These are phyloP conservation scores for Hyles lineata DNA, from an alignment of 2,888 invertebrate genomes.

Conservation along the genomic window DNA sequence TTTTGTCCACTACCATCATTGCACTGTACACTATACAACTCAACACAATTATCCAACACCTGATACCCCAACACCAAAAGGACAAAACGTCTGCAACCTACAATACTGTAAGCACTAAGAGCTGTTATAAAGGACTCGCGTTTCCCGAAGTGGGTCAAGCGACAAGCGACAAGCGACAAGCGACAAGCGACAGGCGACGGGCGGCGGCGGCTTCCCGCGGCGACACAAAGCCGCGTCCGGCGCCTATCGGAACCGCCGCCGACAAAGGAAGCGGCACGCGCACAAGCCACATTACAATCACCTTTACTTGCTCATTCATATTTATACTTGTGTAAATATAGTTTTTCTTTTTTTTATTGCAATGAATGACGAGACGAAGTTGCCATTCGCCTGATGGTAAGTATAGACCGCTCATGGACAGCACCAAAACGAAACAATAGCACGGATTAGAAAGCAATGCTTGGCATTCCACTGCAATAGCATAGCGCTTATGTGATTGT, in stretches of 20 bases:
- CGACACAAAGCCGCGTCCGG: constrained; percentile 23
- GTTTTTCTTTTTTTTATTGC: too few relatives aligned
- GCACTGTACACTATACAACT: too few relatives aligned
- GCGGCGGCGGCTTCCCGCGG: constrained; percentile 24
- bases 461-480: too few relatives aligned
- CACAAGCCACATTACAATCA: background rate
- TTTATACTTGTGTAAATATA: background rate
- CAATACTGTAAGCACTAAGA: too few relatives aligned
- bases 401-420: too few relatives aligned
- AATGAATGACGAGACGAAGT: too few relatives aligned
- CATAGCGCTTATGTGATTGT: too few relatives aligned
- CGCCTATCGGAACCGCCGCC: constrained; percentile 18
- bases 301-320: background rate
- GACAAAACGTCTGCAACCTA: background rate
- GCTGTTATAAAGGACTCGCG: constrained; percentile 3
- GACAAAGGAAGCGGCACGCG: background rate
- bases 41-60: too few relatives aligned
- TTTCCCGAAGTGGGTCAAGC: constrained; percentile 9
- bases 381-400: too few relatives aligned
- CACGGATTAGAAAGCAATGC: too few relatives aligned
- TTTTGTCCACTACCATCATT: too few relatives aligned
- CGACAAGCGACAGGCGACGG: background rate
- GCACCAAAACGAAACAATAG: too few relatives aligned
- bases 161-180: constrained; percentile 13
- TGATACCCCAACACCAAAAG: background rate